These are phyloP conservation scores for Drosophila biarmipes DNA, from an alignment of 1,140 invertebrate genomes.

Conservation along the genomic window DNA sequence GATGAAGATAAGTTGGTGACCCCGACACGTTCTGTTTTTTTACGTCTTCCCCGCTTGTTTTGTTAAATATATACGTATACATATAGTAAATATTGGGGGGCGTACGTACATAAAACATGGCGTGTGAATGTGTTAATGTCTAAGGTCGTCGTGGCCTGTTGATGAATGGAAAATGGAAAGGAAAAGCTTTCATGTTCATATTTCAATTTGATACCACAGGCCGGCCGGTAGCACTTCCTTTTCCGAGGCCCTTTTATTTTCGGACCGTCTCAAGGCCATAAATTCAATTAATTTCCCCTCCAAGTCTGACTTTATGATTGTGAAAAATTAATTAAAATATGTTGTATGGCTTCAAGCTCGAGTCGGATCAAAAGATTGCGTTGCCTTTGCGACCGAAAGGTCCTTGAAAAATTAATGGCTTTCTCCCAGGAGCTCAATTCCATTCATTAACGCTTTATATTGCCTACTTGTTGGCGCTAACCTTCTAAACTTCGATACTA, in stretches of 20 bases:
- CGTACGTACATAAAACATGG: constrained; percentile 10
- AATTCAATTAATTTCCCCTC: constrained; percentile 65
- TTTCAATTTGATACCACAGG: constrained; percentile 69
- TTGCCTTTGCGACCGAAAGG: constrained; percentile 16
- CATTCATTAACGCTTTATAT: constrained; percentile 6
- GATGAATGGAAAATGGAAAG: constrained; percentile 62
- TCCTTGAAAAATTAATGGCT: constrained; percentile 28
- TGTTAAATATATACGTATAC: constrained; percentile 48
- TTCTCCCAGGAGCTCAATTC: constrained; percentile 8
- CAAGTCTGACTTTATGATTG: constrained; percentile 26
- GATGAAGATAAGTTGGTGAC: constrained; percentile 75
- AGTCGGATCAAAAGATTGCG: constrained; percentile 20
- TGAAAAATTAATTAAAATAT: constrained; percentile 48
- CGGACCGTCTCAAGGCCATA: constrained; percentile 39
- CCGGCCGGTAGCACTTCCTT: constrained; percentile 39
- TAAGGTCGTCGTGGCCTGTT: constrained; percentile 59
- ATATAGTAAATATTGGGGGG: background rate
- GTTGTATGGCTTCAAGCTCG: constrained; percentile 10
- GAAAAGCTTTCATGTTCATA: constrained; percentile 75
- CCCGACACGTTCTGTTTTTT: constrained; percentile 65
- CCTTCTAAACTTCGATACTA: constrained; percentile 3
- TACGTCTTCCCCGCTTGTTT: constrained; percentile 33
- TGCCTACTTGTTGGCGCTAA: constrained; percentile 1
- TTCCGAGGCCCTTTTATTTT: constrained; percentile 17
- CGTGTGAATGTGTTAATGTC: constrained; percentile 79